A percentile compares a stretch with the other conserved stretches of the same genome.
Conservation (phyloP, 2,888 invertebrate genomes). For the Apodemia duryi region DNA sequence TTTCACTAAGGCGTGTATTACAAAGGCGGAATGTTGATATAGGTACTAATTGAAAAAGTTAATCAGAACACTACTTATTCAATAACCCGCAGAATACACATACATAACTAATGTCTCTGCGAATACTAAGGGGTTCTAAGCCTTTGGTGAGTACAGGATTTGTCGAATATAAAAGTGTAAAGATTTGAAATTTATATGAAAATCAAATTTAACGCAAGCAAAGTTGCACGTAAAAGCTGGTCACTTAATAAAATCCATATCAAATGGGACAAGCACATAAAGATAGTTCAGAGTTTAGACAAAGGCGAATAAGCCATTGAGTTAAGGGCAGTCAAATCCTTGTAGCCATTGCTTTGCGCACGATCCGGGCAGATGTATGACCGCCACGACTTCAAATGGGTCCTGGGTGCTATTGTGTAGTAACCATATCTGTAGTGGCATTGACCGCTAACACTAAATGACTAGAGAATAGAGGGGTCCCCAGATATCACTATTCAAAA, state of each 20-base stretch:
- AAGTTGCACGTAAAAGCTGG: background rate
- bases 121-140: no score
- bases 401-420: constrained; percentile 33
- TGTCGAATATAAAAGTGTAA: no score
- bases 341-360: constrained; percentile 59
- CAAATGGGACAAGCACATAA: background rate
- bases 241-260: background rate
- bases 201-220: background rate
- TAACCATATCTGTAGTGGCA: constrained; percentile 46
- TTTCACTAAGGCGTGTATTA: no score
- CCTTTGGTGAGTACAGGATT: no score
- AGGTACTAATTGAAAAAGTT: no score
- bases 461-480: background rate
- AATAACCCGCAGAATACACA: no score
- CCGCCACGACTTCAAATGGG: constrained; percentile 32
- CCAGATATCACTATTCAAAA: background rate
- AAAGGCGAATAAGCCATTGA: constrained; percentile 9
- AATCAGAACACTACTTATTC: no score
- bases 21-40: no score
- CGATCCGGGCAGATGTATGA: constrained; percentile 69
- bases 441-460: constrained; percentile 39
- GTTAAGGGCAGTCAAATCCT: constrained; percentile 48
- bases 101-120: no score
- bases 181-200: no score
- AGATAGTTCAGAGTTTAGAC: constrained; percentile 2